Conservation (phyloP, 30 jellyfish, hydroid and myxozoan genomes). For the Cassiopea xamachana region DNA sequence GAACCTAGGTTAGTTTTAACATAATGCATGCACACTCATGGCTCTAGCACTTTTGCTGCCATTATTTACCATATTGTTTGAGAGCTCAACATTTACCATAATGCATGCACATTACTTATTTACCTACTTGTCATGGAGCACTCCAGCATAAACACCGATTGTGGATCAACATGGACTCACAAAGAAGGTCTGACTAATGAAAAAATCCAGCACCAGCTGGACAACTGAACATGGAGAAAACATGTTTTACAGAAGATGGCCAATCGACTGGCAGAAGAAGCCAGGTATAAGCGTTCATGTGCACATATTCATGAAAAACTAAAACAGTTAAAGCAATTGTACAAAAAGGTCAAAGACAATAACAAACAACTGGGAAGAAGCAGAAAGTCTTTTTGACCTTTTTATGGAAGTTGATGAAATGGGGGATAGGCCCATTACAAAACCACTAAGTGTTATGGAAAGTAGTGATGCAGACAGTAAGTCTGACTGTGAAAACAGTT, state of each 20-base stretch:
- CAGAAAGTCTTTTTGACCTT: neutral
- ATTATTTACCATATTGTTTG: neutral
- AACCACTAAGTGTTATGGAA: neutral
- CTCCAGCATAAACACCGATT: neutral
- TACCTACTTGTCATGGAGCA: neutral
- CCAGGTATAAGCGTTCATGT: neutral
- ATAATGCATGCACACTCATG: neutral
- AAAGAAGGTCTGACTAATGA: slow-evolving; percentile 12
- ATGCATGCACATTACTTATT: neutral
- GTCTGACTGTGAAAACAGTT: neutral
- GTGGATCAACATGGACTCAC: slow-evolving; percentile 18
- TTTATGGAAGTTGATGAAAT: neutral
- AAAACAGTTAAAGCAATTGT: neutral
- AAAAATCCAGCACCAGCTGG: slow-evolving; percentile 23
- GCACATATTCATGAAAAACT: slow-evolving; percentile 17
- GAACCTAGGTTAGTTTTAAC: slow-evolving; percentile 29
- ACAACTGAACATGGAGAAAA: slow-evolving; percentile 15
- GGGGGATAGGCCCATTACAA: slow-evolving; percentile 7
- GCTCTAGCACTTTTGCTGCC: neutral
- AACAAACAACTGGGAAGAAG: neutral
- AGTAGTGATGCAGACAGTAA: neutral
- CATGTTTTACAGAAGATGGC: slow-evolving; percentile 37
- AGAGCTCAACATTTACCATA: neutral
- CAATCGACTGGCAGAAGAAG: slow-evolving; percentile 22
- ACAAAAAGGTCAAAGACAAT: slow-evolving; percentile 13